Base-by-base conservation (phyloP, 2,888 invertebrate genomes). In the Volucella zonaria region DNA sequence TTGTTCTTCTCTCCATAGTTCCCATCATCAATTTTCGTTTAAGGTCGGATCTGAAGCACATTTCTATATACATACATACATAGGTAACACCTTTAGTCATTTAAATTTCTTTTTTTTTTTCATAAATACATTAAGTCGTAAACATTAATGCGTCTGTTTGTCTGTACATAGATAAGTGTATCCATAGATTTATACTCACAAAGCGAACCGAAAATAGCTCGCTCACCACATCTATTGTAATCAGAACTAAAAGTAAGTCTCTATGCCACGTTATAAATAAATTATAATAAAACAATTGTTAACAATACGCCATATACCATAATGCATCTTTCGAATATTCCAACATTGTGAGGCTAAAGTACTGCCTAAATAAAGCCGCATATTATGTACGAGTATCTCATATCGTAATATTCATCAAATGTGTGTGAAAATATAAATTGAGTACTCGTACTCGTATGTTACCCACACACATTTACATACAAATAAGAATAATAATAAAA, bases 401-500 rank as follows among this genome's bases (percentile, higher is more conserved):
- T 47, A 66, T 68, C 71, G 70, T 47, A 42, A 56, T 62, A 82
- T 62, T 54, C 59, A 74, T 78, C 61, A 77, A 70, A 66, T 71
- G 62, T 54, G 52, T 66, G 14, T 9, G 47, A 56, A 45, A 62
- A 54, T 82, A 86, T 82, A 87, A 61, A 31, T 31, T 31, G 6
- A 31, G 31, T 31, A 31, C 31, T 23, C 18, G 18, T 23, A 23
- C 49, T 47, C 11, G 54, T 70, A 66, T 77, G 51, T 73, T 71
- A 51, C 73, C 31, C 82, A 52, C 74, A 23, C 15, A 64, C 54
- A 40, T 43, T 56, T 40, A n/a, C 64, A 67, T 42, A 40, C 8
- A 67, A 62, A 68, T 83, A 81, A 77, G 66, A 68, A 81, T 85
- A 85, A 85, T 85, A 85, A 85, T 76, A 83, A 80, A 85, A 85